A percentile compares a stretch with the other conserved stretches of the same genome.
phyloP scores from a whole-genome alignment of 2,113 vertebrate genomes.

The Ictidomys tridecemlineatus region DNA sequence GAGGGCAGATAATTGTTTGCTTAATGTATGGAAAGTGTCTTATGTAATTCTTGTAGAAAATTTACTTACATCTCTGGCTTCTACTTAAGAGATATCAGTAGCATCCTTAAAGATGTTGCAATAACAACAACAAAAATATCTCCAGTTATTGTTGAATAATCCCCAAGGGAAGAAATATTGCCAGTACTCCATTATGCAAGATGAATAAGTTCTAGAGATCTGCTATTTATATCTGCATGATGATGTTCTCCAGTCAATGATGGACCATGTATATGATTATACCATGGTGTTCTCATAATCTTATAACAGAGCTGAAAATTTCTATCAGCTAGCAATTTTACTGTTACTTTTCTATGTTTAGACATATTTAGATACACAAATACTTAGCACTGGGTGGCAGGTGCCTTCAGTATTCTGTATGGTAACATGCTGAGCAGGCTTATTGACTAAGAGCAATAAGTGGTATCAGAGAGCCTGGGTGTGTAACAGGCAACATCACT shows the following conservation, averaged over 20 bases:
- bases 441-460: not conserved
- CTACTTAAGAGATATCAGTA: not conserved
- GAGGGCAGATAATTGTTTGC: too few relatives aligned
- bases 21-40: too few relatives aligned
- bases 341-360: not conserved
- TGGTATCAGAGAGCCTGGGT: too few relatives aligned
- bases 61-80: too few relatives aligned
- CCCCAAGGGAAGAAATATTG: not conserved
- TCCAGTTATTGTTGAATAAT: not conserved
- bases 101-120: not conserved
- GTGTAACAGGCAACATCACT: too few relatives aligned
- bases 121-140: not conserved
- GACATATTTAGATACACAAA: not conserved
- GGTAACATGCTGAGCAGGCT: not conserved
- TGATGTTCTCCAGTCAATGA: not conserved
- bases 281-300: not conserved
- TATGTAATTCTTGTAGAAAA: too few relatives aligned
- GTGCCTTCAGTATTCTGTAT: not conserved
- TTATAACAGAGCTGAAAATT: not conserved
- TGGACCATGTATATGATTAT: not conserved
- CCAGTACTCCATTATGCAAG: not conserved
- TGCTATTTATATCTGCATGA: not conserved
- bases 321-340: not conserved
- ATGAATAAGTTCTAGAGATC: not conserved
- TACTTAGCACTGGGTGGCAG: not conserved